Evolutionary conservation across 2,113 vertebrate species (phyloP), one percentile per base, ranked within the genome.

Genomic region (Megaceryle torquata): DNA sequence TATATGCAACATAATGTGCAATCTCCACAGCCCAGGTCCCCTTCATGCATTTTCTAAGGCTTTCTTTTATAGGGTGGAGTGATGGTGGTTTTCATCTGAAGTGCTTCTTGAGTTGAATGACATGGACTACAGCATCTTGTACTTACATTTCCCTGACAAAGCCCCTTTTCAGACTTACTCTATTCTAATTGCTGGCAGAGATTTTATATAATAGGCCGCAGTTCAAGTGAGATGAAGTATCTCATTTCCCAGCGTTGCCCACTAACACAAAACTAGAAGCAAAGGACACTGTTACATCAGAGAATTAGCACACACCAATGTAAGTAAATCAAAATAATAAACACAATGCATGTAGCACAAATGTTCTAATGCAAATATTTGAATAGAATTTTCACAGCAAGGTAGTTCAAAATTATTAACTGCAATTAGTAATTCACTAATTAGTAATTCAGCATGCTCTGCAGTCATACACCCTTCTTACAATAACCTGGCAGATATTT

Each of bases 401-500:
- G 26, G 31, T 65, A 85, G 22, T 54, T 87, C 26, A 79, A 88
- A 94, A 96, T 85, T 92, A 86, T 76, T 80, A 86, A 57, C 51
- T 94, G 91, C 26, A 59, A 37, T 92, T 77, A 78, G 43, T 78
- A 88, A 89, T 94, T 85, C 86, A 48, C 89, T 33, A 67, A 39
- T 93, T 79, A 78, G 43, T 74, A 88, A 89, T 94, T 85, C 86
- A 89, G 9, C 25, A 76, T 72, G 59, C 87, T 67, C 26, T 77
- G 57, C 33, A 81, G 61, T 86, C 65, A 92, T 64, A 74, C 76
- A 81, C 20, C 28, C 21, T 33, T 91, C 87, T 87, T 65, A 87
- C n/a, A 85, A 29, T 82, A 89, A 93, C 60, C 50, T 86, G 57
- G 56, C 57, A 94, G 83, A 91, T 81, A 93, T 74, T 89, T 95